Evolutionary conservation across 2,113 vertebrate species (phyloP).

Genomic region (Empidonax alnorum): DNA sequence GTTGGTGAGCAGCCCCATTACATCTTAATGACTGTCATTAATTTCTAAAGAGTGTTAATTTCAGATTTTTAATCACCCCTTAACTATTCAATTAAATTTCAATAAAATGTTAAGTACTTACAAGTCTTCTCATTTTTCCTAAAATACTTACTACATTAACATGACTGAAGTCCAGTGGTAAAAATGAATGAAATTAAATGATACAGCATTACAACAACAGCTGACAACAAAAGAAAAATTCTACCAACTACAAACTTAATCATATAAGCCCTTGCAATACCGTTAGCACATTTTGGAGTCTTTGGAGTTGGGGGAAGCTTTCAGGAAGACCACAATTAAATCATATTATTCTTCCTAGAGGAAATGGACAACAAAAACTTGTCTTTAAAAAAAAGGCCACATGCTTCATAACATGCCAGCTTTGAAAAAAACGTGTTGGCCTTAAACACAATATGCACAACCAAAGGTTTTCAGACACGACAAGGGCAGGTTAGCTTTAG

Average conservation of each 20-base stretch:
- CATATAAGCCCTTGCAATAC: conserved; percentile 13
- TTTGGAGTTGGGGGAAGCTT: not conserved
- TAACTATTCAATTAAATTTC: conserved; percentile 95
- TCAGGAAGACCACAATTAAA: not conserved
- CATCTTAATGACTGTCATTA: conserved; percentile 93
- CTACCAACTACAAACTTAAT: conserved; percentile 11
- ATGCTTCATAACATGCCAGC: not conserved
- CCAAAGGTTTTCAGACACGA: not conserved
- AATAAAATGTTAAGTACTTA: conserved; percentile 91
- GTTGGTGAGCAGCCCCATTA: conserved; percentile 88
- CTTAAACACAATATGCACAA: not conserved
- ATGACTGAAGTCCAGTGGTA: conserved; percentile 80
- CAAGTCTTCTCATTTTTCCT: conserved; percentile 88
- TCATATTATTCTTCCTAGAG: not conserved
- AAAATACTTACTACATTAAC: conserved; percentile 87
- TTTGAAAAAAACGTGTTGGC: not conserved
- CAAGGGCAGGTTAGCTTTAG: not conserved
- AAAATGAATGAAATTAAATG: conserved; percentile 77
- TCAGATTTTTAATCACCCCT: conserved; percentile 95
- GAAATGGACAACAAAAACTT: not conserved
- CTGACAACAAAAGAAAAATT: conserved; percentile 66
- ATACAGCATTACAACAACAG: conserved; percentile 62
- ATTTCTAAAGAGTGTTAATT: conserved; percentile 95
- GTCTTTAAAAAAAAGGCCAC: not conserved
- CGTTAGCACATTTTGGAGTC: not conserved